Conservation (phyloP, 2,888 invertebrate genomes). For the Aelia acuminata region DNA sequence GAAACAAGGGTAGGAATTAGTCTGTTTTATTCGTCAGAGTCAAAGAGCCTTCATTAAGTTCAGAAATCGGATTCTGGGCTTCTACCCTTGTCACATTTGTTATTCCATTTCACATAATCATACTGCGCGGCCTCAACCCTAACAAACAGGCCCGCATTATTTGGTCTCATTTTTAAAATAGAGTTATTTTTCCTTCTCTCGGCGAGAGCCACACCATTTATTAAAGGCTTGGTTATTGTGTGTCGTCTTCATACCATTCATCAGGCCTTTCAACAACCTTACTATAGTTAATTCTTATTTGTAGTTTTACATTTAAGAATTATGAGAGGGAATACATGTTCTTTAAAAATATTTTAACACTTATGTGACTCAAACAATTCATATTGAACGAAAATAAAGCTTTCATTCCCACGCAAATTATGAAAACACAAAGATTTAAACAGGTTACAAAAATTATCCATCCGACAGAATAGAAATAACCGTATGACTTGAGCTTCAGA, state of each 20-base stretch:
- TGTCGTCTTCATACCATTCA: background rate
- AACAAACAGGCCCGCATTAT: background rate
- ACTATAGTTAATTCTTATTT: too few relatives aligned
- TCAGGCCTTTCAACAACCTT: background rate
- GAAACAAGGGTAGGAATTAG: background rate
- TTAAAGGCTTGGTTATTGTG: background rate
- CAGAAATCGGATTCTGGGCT: background rate
- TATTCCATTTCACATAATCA: slow-evolving; percentile 11
- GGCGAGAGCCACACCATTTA: background rate
- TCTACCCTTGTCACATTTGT: slow-evolving; percentile 22
- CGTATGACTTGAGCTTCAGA: too few relatives aligned
- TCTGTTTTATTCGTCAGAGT: background rate
- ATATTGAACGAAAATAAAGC: too few relatives aligned
- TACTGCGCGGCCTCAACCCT: background rate
- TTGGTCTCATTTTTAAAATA: background rate
- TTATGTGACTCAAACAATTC: too few relatives aligned
- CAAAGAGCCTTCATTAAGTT: slow-evolving; percentile 14
- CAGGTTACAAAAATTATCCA: too few relatives aligned
- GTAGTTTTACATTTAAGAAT: too few relatives aligned
- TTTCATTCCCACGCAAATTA: too few relatives aligned
- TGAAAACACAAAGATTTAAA: too few relatives aligned
- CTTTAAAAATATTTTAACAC: too few relatives aligned
- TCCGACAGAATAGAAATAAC: too few relatives aligned
- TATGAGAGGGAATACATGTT: too few relatives aligned
- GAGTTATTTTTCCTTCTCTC: background rate